Base-by-base conservation (phyloP, 2,797 vertebrate genomes). In the Mormyrus proboscirostris region DNA sequence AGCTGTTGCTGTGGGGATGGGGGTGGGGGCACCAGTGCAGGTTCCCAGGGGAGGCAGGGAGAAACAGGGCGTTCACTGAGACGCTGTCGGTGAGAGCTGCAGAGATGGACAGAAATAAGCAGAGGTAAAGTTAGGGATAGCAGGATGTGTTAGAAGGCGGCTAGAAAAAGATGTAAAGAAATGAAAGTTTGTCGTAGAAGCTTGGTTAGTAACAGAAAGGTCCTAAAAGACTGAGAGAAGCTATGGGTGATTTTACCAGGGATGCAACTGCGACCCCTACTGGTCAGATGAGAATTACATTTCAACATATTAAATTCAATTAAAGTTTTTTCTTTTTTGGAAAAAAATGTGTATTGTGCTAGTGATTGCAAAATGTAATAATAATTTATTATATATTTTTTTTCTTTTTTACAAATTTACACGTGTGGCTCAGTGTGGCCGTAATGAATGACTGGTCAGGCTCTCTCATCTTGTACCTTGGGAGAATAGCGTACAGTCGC, bases 1-100 rank as follows among this genome's bases (percentile, higher is more conserved):
- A 96, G 90, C 93, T 93, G 93, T 96, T 96, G 88, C 90, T 7
- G 89, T 95, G 96, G 25, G 84, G 79, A 6, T 91, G 76, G 19
- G 90, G 91, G 79, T 85, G 88, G 7, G 92, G 76, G 90, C 41
- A 65, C 73, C 79, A 92, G 88, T 88, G 90, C 29, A 65, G 87
- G 89, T 90, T 91, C 33, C 91, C 91, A 38, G 91, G 90, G 59
- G 51, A 83, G 62, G 90, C 65, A 89, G 92, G 90, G 82, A 93
- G 51, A 89, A 92, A 94, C 22, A 94, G 57, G 41, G 90, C 90
- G 33, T 94, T 90, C n/a, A 94, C 51, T n/a, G 83, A 65, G 55
- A 93, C 88, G 41, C 90, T 89, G 84, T 94, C 93, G 9, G 91
- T 92, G 50, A 94, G 84, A 89, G 90, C 93, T 94, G 16, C 3